Evolutionary conservation across 2,113 vertebrate genomes (phyloP), one percentile per base, ranked within the genome.

Genomic region (Eulemur macaco): DNA sequence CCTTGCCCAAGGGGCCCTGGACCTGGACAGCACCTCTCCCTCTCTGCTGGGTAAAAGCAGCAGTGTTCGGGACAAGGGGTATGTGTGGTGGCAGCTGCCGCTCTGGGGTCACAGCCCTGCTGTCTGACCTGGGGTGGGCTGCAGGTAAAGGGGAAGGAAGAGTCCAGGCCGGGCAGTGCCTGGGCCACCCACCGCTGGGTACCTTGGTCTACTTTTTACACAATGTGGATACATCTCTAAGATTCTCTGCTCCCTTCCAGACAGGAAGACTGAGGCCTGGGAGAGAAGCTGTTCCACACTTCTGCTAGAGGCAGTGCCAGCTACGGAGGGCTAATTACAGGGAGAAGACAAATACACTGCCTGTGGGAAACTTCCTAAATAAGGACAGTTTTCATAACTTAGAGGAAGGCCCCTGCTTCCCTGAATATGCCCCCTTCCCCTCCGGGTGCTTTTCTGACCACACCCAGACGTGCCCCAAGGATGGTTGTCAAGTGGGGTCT

Each of bases 11-110:
- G 11, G 58, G 29, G 56, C 56, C 21, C 45, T 8, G n/a, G 37
- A 29, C 74, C 66, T 37, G 21, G n/a, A 54, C 6, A 4, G 52
- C 0, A 0, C 34, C 21, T 56, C n/a, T 21, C 18, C 15, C 11
- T 21, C 52, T 50, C 34, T 47, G 20, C 39, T 21, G 10, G 20
- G n/a, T 63, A 8, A 13, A 5, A 29, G 29, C 34, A 52, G 34
- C n/a, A 5, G 6, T 5, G 4, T 25, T n/a, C 76, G 60, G 56
- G n/a, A 66, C 27, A 47, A 25, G 47, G 54, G 17, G 25, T 63
- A 42, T 81, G 60, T 64, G 6, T 39, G 52, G 17, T 60, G 64
- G 66, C 42, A 1, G 52, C 25, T 8, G 56, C 1, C 0, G 47
- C 7, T 64, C 68, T 34, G 18, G 71, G 21, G 4, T 39, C 45